Evolutionary conservation across 1,140 invertebrate genomes (phyloP), one percentile per base, ranked within the genome.

Genomic region (Listronotus oregonensis): DNA sequence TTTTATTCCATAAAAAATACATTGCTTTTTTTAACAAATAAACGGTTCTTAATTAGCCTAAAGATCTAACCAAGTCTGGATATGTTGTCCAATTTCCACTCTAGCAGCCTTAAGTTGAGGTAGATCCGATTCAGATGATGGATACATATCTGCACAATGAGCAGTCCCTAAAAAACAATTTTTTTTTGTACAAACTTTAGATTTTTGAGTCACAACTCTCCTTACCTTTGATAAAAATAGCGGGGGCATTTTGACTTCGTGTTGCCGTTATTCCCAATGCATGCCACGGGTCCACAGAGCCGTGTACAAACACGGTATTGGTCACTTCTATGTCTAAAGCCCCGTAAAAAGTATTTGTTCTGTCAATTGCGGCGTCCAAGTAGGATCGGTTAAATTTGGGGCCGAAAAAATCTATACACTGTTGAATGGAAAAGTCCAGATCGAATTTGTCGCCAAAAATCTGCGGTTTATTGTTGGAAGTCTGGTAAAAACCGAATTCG

Each of bases 401-500:
- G 4, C 90, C 91, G 80, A 86, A 97, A 47, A 97, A 86, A 81
- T 96, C 94, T 37, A 78, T 76, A 75, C 95, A 97, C 75, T 94
- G 90, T 60, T 91, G 80, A 32, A 89, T 82, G 69, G 89, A 96
- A 77, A 93, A 96, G 18, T 91, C 85, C 0, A 92, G 74, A 0
- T 90, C 85, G 66, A 96, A 94, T 11, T 84, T 80, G 72, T 89
- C 80, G 0, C 93, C 90, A 76, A 97, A 97, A 11, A 92, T 85
- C 71, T 89, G 86, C 0, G 85, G 80, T 27, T 84, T 81, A 3
- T 84, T 85, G 11, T 89, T 87, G 0, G 94, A 95, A 0, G 93
- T 93, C 82, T 97, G 94, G 80, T 90, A 97, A 75, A 94, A 97
- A 18, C 94, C 95, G 80, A 97, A 98, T 78, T 98, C 95, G 14